Base-by-base conservation (phyloP, 2,888 invertebrate genomes). In the Eledona agricola region DNA sequence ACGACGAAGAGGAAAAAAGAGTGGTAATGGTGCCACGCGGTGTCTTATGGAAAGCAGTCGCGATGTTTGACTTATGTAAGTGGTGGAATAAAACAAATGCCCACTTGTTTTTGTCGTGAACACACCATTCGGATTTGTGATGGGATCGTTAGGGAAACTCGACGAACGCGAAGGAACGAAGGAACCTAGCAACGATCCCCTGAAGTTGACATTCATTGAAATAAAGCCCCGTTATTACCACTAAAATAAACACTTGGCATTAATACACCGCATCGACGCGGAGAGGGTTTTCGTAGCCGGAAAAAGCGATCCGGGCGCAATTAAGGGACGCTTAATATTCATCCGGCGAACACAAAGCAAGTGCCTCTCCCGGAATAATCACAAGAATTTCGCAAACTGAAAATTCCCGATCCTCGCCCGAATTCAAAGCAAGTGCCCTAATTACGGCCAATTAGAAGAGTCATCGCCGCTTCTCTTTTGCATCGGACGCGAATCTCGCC, bases 171-270 rank as follows among this genome's bases (percentile, higher is more conserved):
- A 51, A 62, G 62, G 65, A 65, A 66, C 64, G 65, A 64, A 54
- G 54, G 64, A 34, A n/a, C n/a, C n/a, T n/a, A n/a, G n/a, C n/a
- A 61, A 65, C 63, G 66, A 67, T 70, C 66, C 66, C 64, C 73
- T 73, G 74, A 66, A 69, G 65, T 70, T 74, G 74, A 74, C 74
- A 73, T 73, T 73, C 74, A 72, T 72, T 73, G 74, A 74, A 74
- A 74, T 73, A 74, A 69, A 65, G 69, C 72, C 69, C 65, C 70
- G 71, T 72, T 72, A 72, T 69, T 63, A 64, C 64, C 67, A 51
- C 63, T 62, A 63, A 72, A 72, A 72, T 72, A 68, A 71, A 69
- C 69, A 69, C 71, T 72, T 60, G 58, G 70, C 67, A 67, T 71
- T 71, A 54, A 54, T 54, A 50, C 34, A 22, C 45, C 38, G 32